Conservation (phyloP, 2,888 invertebrate genomes). For the Rhingia campestris region DNA sequence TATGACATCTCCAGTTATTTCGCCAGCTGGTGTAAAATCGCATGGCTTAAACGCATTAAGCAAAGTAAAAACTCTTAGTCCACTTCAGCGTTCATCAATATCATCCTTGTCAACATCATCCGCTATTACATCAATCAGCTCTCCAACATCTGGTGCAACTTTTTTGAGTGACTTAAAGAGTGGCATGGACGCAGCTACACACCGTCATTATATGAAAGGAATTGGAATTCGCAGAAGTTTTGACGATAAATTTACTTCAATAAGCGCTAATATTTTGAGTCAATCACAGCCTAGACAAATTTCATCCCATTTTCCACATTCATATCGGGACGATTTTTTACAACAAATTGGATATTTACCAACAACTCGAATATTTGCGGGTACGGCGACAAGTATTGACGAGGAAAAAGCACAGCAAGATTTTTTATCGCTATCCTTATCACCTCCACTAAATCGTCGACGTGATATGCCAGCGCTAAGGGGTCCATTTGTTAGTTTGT, state of each 20-base stretch:
- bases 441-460: slow-evolving; percentile 82
- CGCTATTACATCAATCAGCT: slow-evolving; percentile 55
- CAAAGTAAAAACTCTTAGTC: slow-evolving; percentile 78
- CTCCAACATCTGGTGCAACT: slow-evolving; percentile 49
- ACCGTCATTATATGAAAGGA: slow-evolving; percentile 77
- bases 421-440: slow-evolving; percentile 82
- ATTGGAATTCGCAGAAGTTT: slow-evolving; percentile 81
- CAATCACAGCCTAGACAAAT: slow-evolving; percentile 76
- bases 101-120: slow-evolving; percentile 66
- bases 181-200: slow-evolving; percentile 49
- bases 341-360: slow-evolving; percentile 82
- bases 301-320: slow-evolving; percentile 80
- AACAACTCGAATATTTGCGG: slow-evolving; percentile 81
- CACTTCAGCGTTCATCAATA: slow-evolving; percentile 75
- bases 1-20: slow-evolving; percentile 74
- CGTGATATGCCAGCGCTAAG: slow-evolving; percentile 82
- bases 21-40: slow-evolving; percentile 72
- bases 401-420: slow-evolving; percentile 82
- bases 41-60: slow-evolving; percentile 76
- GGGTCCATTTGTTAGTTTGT: slow-evolving; percentile 82
- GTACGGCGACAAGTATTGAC: slow-evolving; percentile 79
- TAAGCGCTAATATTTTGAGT: slow-evolving; percentile 64
- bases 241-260: slow-evolving; percentile 79
- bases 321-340: slow-evolving; percentile 82
- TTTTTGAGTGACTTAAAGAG: slow-evolving; percentile 55